Base-by-base conservation (phyloP, 2,888 invertebrate species). In the Aleiodes testaceus region DNA sequence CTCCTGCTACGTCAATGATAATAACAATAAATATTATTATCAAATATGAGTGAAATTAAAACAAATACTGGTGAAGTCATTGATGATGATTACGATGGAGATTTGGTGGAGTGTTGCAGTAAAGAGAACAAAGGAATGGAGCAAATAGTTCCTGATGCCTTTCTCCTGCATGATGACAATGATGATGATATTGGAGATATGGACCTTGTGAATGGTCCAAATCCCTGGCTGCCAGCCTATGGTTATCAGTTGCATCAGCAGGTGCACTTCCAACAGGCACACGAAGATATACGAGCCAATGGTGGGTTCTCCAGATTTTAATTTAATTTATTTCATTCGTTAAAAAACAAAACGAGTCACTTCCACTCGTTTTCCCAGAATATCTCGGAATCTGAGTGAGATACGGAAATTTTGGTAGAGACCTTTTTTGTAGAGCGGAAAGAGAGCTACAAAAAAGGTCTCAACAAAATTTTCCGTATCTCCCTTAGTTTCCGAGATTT, bases 141-240 rank as follows among this genome's bases (percentile, higher is more conserved):
- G 14, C 65, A 65, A 30, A 20, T 65, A 26, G 65, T 65, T n/a
- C 47, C 65, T 5, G 36, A 65, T 18, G 7, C 26, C 42, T 52
- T 52, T 45, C 22, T 52, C 49, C 22, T 44, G 45, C 9, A 67
- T 36, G 20, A 47, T 30, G 42, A 14, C 18, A 63, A 36, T 53
- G 47, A 26, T 14, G 65, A 49, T n/a, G 45, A 22, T 55, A 26
- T 6, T 59, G 70, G 79, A 70, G 85, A 85, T 75, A 82, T 84
- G 83, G 82, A 85, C 69, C 79, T 85, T 79, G 86, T 89, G 76
- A 85, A 89, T 81, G 92, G 92, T 80, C 91, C 92, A 84, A 92
- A 92, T 89, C 92, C 93, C 83, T 94, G 94, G 94, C 90, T 93
- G 88, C 94, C 93, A 79, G 93, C 93, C 81, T 94, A 94, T 85